A percentile compares a stretch with the other conserved stretches of the same genome.
Conservation (phyloP, 1,140 invertebrate species). For the Sweltsa coloradensis region DNA sequence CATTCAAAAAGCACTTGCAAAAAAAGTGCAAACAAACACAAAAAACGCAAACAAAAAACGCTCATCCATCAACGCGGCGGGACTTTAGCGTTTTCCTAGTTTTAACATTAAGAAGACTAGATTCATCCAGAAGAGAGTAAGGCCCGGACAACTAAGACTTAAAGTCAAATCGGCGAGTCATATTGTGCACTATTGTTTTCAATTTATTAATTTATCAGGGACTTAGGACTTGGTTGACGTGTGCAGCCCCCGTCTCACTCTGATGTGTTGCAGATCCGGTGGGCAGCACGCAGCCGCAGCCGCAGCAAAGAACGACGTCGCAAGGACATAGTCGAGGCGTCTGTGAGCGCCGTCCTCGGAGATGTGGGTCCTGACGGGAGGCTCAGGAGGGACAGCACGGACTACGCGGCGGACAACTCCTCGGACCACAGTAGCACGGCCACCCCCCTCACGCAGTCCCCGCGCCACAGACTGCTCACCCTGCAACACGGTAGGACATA, state of each 20-base stretch:
- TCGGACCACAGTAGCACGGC: conserved; percentile 56
- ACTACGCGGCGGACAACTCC: conserved; percentile 60
- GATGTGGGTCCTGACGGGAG: conserved; percentile 18
- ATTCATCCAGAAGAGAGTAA: too few relatives aligned
- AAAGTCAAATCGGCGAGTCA: too few relatives aligned
- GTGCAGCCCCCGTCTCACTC: not conserved
- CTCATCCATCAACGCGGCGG: too few relatives aligned
- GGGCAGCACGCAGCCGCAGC: conserved; percentile 42
- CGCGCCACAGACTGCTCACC: conserved; percentile 38
- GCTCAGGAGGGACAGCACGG: conserved; percentile 39
- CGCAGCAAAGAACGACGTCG: conserved; percentile 8
- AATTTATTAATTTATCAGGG: not conserved
- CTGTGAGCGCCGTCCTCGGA: conserved; percentile 31
- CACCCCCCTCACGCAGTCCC: conserved; percentile 43
- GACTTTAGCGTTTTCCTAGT: too few relatives aligned
- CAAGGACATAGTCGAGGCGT: conserved; percentile 26
- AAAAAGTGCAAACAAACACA: too few relatives aligned
- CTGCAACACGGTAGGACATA: conserved; percentile 16
- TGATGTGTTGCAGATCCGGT: conserved; percentile 42
- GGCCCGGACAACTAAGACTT: too few relatives aligned
- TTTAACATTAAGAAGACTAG: too few relatives aligned
- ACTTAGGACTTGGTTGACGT: conserved; percentile 1
- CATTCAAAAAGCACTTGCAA: too few relatives aligned
- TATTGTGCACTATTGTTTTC: too few relatives aligned
- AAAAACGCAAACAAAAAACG: too few relatives aligned